Evolutionary conservation across 1,140 invertebrate species (phyloP).

Genomic region (Drosophila paulistorum): DNA sequence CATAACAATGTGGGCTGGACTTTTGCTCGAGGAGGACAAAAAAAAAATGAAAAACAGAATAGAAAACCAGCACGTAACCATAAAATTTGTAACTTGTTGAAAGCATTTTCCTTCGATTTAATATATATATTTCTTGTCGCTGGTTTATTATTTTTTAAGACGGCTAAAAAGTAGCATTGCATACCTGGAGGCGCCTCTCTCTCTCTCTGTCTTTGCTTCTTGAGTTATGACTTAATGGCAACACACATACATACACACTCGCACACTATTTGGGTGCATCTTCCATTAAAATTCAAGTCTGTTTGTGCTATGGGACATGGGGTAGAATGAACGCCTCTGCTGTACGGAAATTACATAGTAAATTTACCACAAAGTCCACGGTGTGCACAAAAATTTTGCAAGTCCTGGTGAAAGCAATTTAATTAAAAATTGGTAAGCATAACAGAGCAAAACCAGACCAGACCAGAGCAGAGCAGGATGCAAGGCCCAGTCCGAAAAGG

Average conservation of each 20-base stretch:
- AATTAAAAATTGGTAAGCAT: conserved; percentile 42
- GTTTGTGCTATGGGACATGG: conserved; percentile 40
- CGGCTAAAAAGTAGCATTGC: conserved; percentile 35
- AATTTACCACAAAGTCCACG: conserved; percentile 57
- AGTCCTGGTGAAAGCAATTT: conserved; percentile 32
- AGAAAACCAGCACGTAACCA: conserved; percentile 55
- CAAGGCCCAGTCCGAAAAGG: not conserved
- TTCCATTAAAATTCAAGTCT: conserved; percentile 76
- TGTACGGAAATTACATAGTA: conserved; percentile 58
- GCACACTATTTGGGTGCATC: conserved; percentile 32
- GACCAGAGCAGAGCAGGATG: not conserved
- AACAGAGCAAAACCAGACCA: not conserved
- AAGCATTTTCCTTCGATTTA: conserved; percentile 47
- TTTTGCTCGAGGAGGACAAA: not conserved
- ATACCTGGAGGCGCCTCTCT: conserved; percentile 41
- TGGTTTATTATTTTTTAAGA: conserved; percentile 63
- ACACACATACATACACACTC: conserved; percentile 6
- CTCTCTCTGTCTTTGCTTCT: conserved; percentile 8
- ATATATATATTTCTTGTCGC: conserved; percentile 3
- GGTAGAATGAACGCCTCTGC: conserved; percentile 11
- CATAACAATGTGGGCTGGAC: conserved; percentile 62
- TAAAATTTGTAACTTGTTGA: conserved; percentile 77
- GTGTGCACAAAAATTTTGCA: conserved; percentile 30
- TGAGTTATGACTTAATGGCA: conserved; percentile 68
- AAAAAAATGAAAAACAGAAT: not conserved